Base-by-base conservation (phyloP, 1,140 invertebrate species). In the Brachionus manjavacas region DNA sequence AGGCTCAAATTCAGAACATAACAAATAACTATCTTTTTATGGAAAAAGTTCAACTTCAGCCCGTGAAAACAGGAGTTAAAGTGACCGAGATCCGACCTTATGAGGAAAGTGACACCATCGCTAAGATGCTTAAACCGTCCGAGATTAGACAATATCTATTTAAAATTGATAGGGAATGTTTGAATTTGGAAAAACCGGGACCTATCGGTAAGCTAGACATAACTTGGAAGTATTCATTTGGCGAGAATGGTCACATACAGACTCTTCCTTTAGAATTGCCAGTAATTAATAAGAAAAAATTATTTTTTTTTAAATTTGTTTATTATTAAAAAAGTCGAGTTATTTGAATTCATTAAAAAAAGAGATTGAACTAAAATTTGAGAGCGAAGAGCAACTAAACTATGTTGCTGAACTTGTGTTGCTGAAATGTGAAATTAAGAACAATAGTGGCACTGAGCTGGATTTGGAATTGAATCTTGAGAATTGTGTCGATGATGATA, bases 101-200 rank as follows among this genome's bases (percentile, higher is more conserved):
- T 8, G 49, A 35, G 6, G 35, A 39, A 41, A 23, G 11, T 60
- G 20, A 60, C 11, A 11, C 6, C n/a, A 60, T 25, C 11, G 55
- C 31, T 3, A 46, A 76, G 49, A 8, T 81, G 1, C 52, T 81
- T 12, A 81, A 81, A 68, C 79, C 79, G 1, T 39, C 23, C 23
- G 79, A 81, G 35, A 31, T 81, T 35, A 60, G 55, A 60, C 79
- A 81, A 43, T 81, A 81, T 11, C n/a, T 81, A 31, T 81, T 81
- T 16, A 64, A 60, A 81, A 43, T 81, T 23, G n/a, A 11, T 14
- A 43, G 55, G 23, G 35, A 60, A 7, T 6, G 28, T 9, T 46
- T 76, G 16, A 35, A 76, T 31, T 46, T 46, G 4, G 79, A 81
- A 39, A 39, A 81, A 68, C 14, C 35, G 20, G 49, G 11, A 9